Percentiles rank a stretch among this genome's conserved stretches.
Evolutionary conservation across 2,888 invertebrate species (phyloP).

Genomic region (Rhingia campestris): DNA sequence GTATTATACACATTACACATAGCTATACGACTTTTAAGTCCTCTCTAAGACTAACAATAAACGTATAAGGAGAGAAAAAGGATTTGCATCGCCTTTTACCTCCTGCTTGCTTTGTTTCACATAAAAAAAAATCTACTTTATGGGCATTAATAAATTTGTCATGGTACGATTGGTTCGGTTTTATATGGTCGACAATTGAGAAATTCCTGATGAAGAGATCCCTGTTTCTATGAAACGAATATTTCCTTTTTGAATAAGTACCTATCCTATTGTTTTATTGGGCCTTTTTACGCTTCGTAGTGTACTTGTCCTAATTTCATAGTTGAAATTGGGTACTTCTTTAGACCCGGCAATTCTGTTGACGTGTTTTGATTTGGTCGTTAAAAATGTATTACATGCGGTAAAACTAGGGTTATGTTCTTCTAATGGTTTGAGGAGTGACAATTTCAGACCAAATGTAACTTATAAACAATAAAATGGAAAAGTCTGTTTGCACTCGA

Average conservation of each 20-base stretch:
- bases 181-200: slow-evolving; percentile 42
- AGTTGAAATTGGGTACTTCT: too few species aligned
- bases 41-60: slow-evolving; percentile 23
- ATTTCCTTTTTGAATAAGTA: slow-evolving; percentile 13
- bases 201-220: slow-evolving; percentile 28
- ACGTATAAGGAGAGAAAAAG: slow-evolving; percentile 7
- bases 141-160: slow-evolving; percentile 43
- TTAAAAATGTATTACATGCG: too few species aligned
- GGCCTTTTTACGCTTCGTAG: background rate
- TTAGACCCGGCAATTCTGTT: too few species aligned
- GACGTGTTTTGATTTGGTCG: too few species aligned
- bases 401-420: too few species aligned
- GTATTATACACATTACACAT: background rate
- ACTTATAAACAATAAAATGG: too few species aligned
- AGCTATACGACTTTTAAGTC: background rate
- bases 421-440: too few species aligned
- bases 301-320: background rate
- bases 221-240: slow-evolving; percentile 2
- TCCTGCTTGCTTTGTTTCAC: background rate
- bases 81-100: slow-evolving; percentile 31
- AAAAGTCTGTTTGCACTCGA: too few species aligned
- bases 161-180: slow-evolving; percentile 16
- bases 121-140: slow-evolving; percentile 40
- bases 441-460: too few species aligned
- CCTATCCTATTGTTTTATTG: slow-evolving; percentile 15